Conservation (phyloP, 2,113 vertebrate species). For the Antennarius striatus region DNA sequence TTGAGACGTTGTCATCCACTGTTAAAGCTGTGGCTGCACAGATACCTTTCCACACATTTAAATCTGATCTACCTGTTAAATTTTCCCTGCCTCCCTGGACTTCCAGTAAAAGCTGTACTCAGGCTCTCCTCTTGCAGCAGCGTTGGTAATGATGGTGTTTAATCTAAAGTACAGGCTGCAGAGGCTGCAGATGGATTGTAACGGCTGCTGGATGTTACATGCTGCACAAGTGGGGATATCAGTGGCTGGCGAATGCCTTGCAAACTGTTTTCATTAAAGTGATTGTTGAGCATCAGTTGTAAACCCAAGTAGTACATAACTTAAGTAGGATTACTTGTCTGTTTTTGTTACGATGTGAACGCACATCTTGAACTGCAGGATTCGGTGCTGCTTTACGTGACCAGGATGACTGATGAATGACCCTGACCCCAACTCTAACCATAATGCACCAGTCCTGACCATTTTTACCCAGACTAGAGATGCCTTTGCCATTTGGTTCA, state of each 20-base stretch:
- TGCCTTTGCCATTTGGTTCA: too few relatives aligned
- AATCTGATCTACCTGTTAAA: background rate
- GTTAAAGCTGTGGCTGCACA: background rate
- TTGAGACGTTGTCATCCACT: background rate
- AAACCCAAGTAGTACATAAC: background rate
- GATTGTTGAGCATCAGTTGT: background rate
- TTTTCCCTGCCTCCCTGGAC: background rate
- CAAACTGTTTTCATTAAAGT: constrained; percentile 3
- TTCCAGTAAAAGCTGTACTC: background rate
- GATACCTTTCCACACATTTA: too few relatives aligned
- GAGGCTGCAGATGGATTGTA: constrained; percentile 3
- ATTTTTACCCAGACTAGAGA: too few relatives aligned
- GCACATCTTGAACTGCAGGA: background rate
- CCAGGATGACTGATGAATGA: too few relatives aligned
- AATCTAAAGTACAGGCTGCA: constrained; percentile 22
- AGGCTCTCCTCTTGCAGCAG: constrained; percentile 7
- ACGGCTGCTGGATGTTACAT: background rate
- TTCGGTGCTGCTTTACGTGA: background rate
- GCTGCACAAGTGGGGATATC: background rate
- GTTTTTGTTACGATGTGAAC: background rate
- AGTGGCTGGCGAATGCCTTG: background rate
- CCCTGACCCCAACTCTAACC: too few relatives aligned
- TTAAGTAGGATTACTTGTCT: background rate
- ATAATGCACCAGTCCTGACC: too few relatives aligned
- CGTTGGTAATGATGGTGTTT: constrained; percentile 49